Base-by-base conservation (phyloP, 2,797 vertebrate species). In the Peromyscus melanophrys region DNA sequence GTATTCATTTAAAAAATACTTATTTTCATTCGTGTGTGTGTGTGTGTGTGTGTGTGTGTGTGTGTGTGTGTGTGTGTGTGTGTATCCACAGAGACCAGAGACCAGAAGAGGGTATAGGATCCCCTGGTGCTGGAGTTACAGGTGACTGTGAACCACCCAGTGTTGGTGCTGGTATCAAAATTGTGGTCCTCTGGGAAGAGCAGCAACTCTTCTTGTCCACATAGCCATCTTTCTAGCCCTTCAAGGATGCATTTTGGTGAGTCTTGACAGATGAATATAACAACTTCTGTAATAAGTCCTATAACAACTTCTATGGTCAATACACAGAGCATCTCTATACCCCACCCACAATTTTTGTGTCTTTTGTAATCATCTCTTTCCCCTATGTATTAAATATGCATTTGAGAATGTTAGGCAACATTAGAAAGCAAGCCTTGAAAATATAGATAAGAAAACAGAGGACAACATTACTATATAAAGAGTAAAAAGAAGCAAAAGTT, bases 391-490 rank as follows among this genome's bases (percentile, higher is more conserved):
- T 65, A 92, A 75, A 86, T 63, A 34, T 27, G 29, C 14, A 43
- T 46, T 11, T 46, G 59, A 85, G 37, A 76, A 95, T 69, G 52
- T 52, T 69, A 10, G 43, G 34, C 8, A 91, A 77, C 27, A 49
- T 40, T 84, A 69, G 86, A 77, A 95, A 85, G 4, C 40, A 77
- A 55, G 27, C 46, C 82, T 92, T 89, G 37, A 87, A 96, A 59
- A 71, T n/a, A 59, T 34, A 89, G 55, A 1, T 34, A 77, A 93
- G 67, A 63, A 92, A 87, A 78, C 14, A 43, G n/a, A 59, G 46
- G 21, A 49, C 63, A 71, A 83, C 63, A 55, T 7, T 52, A 52
- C 71, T n/a, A 3, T 59, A 29, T 65, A 86, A 92, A 89, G 63
- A 89, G 13, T 25, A 55, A 81, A 96, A 78, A 65, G 55, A 67